phyloP scores from a whole-genome alignment of 64 coral and sea anemone species.

The Stichodactyla mertensii region DNA sequence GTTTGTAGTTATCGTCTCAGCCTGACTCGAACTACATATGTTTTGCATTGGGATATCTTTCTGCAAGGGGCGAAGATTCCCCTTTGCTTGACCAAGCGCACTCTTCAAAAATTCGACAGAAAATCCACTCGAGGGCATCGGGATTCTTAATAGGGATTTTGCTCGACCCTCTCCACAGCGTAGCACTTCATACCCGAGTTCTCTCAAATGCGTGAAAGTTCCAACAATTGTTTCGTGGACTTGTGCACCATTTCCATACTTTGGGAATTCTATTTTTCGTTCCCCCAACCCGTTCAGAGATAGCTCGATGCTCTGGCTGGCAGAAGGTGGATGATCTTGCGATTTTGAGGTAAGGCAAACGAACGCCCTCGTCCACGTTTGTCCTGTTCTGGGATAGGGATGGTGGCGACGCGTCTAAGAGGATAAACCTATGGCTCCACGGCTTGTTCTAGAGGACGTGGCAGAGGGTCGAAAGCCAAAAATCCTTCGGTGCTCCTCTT shows the following conservation, averaged over 20 bases:
- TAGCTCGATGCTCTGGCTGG: constrained; percentile 35
- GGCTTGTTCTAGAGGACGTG: constrained; percentile 11
- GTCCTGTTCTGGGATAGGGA: not conserved
- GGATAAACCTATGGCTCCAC: constrained; percentile 17
- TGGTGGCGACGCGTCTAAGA: not conserved
- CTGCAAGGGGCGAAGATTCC: constrained; percentile 9
- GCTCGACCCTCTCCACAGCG: constrained; percentile 13
- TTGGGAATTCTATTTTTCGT: too few species aligned
- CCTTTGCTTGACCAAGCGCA: constrained; percentile 33
- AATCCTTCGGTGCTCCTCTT: constrained; percentile 20
- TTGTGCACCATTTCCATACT: not conserved
- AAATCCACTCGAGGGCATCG: constrained; percentile 21
- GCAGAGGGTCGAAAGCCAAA: constrained; percentile 35
- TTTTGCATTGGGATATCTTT: not conserved
- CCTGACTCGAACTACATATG: too few species aligned
- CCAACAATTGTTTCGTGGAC: constrained; percentile 25
- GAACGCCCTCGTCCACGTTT: constrained; percentile 47
- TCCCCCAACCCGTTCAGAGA: constrained; percentile 17
- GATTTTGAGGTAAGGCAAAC: constrained; percentile 21
- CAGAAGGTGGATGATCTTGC: constrained; percentile 11
- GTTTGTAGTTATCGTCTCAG: too few species aligned
- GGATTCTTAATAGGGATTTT: constrained; percentile 25
- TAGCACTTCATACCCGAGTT: constrained; percentile 24
- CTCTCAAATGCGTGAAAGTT: not conserved
- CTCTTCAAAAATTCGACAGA: constrained; percentile 15